phyloP scores from a whole-genome alignment of 2,113 vertebrate species.

The Oostethus manadensis region DNA sequence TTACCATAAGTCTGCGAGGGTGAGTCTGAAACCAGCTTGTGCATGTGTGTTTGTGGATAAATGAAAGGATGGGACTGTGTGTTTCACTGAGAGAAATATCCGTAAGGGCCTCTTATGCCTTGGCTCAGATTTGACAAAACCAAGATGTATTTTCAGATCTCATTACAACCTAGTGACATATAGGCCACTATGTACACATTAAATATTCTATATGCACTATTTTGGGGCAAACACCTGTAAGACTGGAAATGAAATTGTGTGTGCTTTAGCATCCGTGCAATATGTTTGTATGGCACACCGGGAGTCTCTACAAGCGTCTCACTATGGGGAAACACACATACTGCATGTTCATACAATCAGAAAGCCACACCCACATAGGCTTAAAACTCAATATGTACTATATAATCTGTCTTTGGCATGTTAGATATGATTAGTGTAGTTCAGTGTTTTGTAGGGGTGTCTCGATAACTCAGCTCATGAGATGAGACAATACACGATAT shows the following conservation, averaged over 20 bases:
- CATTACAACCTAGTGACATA: conserved; percentile 45
- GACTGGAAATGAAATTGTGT: conserved; percentile 45
- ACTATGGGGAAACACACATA: conserved; percentile 54
- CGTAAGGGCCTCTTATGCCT: conserved; percentile 58
- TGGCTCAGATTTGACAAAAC: conserved; percentile 57
- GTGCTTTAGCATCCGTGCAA: conserved; percentile 2
- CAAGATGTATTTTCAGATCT: conserved; percentile 59
- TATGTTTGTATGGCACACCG: conserved; percentile 11
- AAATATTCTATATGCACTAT: conserved; percentile 29
- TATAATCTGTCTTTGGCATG: too few species aligned
- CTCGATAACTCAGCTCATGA: too few species aligned
- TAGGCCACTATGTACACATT: conserved; percentile 22
- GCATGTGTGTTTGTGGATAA: conserved; percentile 17
- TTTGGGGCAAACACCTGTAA: conserved; percentile 37
- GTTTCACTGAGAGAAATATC: conserved; percentile 60
- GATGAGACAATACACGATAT: too few species aligned
- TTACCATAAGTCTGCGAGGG: conserved; percentile 50
- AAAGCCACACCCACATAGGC: conserved; percentile 15
- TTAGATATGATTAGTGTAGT: too few species aligned
- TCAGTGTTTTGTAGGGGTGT: too few species aligned
- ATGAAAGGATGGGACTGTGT: conserved; percentile 23
- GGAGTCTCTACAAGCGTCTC: conserved; percentile 53
- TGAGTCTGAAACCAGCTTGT: conserved; percentile 53
- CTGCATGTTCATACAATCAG: conserved; percentile 28
- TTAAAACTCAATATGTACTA: background rate